phyloP scores from a whole-genome alignment of 2,797 vertebrate species.

The Mormyrus hasselquistii region DNA sequence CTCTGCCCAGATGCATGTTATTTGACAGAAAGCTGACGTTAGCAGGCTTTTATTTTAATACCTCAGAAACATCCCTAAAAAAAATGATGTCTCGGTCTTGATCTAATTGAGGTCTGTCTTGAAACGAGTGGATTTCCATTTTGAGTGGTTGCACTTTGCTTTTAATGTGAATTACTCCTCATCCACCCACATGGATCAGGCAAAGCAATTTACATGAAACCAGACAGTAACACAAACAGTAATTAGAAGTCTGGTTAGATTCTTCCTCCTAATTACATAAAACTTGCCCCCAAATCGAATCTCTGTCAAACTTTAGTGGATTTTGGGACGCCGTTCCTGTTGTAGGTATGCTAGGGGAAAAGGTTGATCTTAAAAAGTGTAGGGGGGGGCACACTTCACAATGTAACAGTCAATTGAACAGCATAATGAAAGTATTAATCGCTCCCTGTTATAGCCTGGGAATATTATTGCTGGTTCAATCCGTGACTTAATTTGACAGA shows the following conservation, averaged over 20 bases:
- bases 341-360: not conserved
- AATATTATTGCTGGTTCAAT: not conserved
- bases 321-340: slow-evolving; percentile 6
- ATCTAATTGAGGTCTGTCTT: not conserved
- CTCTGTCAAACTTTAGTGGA: slow-evolving; percentile 36
- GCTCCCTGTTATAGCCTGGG: not conserved
- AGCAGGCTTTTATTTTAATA: not conserved
- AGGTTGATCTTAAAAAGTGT: slow-evolving; percentile 39
- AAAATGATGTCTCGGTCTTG: not conserved
- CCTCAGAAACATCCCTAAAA: not conserved
- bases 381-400: slow-evolving; percentile 33
- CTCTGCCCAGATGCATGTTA: not conserved
- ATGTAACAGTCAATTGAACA: slow-evolving; percentile 32
- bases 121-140: slow-evolving; percentile 27
- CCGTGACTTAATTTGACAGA: not conserved
- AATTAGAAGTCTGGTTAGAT: slow-evolving; percentile 71
- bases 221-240: slow-evolving; percentile 62
- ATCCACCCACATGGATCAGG: slow-evolving; percentile 42
- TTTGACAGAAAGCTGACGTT: not conserved
- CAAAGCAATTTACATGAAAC: slow-evolving; percentile 49
- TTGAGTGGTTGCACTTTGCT: slow-evolving; percentile 38
- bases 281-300: slow-evolving; percentile 41
- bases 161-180: slow-evolving; percentile 36
- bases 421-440: slow-evolving; percentile 22
- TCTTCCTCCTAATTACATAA: slow-evolving; percentile 60